Evolutionary conservation across 2,113 vertebrate species (phyloP).

Genomic region (Centrocercus urophasianus): DNA sequence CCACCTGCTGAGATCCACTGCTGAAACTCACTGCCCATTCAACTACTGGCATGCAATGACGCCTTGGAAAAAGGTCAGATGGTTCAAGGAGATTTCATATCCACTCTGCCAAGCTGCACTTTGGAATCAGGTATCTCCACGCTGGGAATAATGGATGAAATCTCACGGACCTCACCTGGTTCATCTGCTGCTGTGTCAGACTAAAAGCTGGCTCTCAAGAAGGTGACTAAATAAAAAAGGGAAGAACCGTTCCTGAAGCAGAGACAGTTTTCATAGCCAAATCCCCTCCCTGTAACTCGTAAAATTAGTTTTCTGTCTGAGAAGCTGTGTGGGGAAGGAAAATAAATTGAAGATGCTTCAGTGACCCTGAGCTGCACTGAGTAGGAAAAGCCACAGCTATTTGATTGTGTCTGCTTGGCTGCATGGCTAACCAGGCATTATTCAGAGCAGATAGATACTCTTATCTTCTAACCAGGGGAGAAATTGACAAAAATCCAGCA

Average conservation of each 20-base stretch:
- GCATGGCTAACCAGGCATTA: slow-evolving; percentile 35
- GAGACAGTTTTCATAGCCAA: neutral
- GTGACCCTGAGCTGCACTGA: neutral
- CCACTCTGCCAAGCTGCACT: accelerated
- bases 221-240: neutral
- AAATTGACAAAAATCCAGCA: accelerated
- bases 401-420: neutral
- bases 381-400: slow-evolving; percentile 34
- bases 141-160: neutral
- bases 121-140: neutral
- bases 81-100: neutral
- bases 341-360: neutral
- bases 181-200: neutral
- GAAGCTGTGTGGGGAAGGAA: neutral
- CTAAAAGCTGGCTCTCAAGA: neutral
- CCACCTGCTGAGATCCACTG: neutral
- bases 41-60: neutral
- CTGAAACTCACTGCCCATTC: neutral
- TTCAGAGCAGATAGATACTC: neutral
- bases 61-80: no score
- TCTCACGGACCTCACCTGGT: accelerated
- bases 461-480: neutral
- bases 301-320: slow-evolving; percentile 2
- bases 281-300: neutral
- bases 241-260: neutral